A percentile compares a stretch with the other conserved stretches of the same genome.
phyloP scores from a whole-genome alignment of 2,797 vertebrate species.

The Paramormyrops hopkinsi region DNA sequence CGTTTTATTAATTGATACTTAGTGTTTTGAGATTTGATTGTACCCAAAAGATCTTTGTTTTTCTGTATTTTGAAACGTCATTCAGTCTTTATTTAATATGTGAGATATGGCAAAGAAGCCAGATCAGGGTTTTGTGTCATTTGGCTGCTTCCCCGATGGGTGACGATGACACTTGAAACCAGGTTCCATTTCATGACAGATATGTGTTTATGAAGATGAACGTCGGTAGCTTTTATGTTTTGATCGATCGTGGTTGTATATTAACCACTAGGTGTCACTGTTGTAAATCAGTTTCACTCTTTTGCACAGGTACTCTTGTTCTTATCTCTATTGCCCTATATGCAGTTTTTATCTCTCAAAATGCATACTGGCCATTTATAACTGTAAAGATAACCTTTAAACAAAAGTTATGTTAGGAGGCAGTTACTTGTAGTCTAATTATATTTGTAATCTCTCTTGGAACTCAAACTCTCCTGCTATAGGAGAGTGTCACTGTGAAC shows the following conservation, averaged over 20 bases:
- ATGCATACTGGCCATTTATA: neutral
- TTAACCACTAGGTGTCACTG: conserved; percentile 18
- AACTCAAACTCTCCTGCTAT: neutral
- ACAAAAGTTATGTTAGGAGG: neutral
- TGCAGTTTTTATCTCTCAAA: neutral
- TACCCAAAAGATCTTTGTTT: conserved; percentile 2
- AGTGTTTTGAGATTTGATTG: neutral
- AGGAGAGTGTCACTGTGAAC: neutral
- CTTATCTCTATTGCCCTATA: neutral
- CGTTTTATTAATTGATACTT: neutral
- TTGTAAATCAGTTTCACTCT: neutral
- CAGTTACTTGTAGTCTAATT: neutral
- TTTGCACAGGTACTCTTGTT: neutral
- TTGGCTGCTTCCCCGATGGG: neutral
- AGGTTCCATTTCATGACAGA: neutral
- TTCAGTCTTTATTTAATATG: neutral
- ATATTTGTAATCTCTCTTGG: neutral
- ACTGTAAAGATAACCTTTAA: neutral
- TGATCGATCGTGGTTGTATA: neutral
- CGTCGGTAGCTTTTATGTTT: neutral
- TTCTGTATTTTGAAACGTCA: neutral
- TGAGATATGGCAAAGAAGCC: neutral
- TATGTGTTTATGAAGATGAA: neutral
- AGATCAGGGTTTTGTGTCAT: neutral
- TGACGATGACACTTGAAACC: neutral